These are phyloP conservation scores for Hippocampus barbouri DNA, from an alignment of 2,113 vertebrate species.

Conservation along the genomic window DNA sequence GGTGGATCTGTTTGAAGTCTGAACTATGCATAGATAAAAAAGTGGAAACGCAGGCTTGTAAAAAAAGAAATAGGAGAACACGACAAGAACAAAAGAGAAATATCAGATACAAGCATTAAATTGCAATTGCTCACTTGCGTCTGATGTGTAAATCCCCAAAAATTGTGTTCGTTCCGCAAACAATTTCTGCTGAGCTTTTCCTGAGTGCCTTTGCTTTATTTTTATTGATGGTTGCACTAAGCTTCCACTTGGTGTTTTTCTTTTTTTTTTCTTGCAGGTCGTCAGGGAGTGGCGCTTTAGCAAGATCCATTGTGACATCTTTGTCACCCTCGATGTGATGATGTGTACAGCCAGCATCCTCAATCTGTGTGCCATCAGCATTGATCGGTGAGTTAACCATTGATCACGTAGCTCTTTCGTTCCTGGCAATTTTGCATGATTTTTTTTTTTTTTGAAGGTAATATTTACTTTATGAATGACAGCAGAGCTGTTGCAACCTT, in stretches of 20 bases:
- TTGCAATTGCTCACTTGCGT: not conserved
- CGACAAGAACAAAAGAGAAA: no score
- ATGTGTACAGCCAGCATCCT: slow-evolving; percentile 99
- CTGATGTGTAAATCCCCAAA: not conserved
- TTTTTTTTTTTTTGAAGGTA: slow-evolving; percentile 33
- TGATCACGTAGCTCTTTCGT: slow-evolving; percentile 20
- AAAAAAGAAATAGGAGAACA: not conserved
- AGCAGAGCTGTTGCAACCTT: not conserved
- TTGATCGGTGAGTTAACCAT: slow-evolving; percentile 85
- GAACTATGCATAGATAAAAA: no score
- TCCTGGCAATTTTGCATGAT: slow-evolving; percentile 32
- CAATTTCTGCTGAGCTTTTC: slow-evolving; percentile 5
- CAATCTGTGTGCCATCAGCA: slow-evolving; percentile 98
- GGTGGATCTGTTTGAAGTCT: no score
- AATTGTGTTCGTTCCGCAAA: not conserved
- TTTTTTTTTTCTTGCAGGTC: slow-evolving; percentile 74
- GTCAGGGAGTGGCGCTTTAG: slow-evolving; percentile 97
- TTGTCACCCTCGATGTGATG: slow-evolving; percentile 97
- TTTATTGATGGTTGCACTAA: slow-evolving; percentile 36
- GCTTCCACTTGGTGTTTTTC: slow-evolving; percentile 27
- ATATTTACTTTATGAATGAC: slow-evolving; percentile 33
- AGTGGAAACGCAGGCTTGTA: no score
- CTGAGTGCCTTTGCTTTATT: slow-evolving; percentile 7
- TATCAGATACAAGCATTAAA: not conserved
- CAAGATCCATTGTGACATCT: slow-evolving; percentile 97